Conservation (phyloP, 2,888 invertebrate genomes). For the Phania funesta region DNA sequence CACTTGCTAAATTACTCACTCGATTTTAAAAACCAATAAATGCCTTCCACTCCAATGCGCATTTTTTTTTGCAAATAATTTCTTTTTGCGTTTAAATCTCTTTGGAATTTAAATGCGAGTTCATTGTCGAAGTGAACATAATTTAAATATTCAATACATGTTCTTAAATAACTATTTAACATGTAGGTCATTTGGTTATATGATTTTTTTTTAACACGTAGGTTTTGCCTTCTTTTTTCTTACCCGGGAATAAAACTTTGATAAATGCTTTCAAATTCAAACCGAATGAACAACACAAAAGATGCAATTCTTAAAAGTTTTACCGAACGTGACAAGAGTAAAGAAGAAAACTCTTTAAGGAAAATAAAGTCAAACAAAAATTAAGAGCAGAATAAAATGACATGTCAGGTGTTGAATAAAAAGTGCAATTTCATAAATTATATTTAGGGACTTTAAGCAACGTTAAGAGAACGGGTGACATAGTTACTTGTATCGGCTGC, state of each 20-base stretch:
- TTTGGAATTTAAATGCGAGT: too few relatives aligned
- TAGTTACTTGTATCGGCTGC: slow-evolving; percentile 25
- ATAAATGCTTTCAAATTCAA: slow-evolving; percentile 53
- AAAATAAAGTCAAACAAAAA: slow-evolving; percentile 35
- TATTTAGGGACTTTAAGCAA: slow-evolving; percentile 24
- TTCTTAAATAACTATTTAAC: background rate
- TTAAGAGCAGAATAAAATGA: slow-evolving; percentile 24
- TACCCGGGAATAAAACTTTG: slow-evolving; percentile 35
- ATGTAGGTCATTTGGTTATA: slow-evolving; percentile 55
- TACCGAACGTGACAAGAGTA: slow-evolving; percentile 55
- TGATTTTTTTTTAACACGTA: slow-evolving; percentile 42
- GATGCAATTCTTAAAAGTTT: slow-evolving; percentile 60
- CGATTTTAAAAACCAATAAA: too few relatives aligned
- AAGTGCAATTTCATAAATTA: slow-evolving; percentile 42
- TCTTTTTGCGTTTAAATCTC: too few relatives aligned
- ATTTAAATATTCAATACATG: slow-evolving; percentile 8
- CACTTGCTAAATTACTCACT: too few relatives aligned
- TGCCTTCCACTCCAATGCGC: too few relatives aligned
- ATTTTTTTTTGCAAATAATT: too few relatives aligned
- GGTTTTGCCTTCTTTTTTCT: background rate
- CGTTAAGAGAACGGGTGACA: slow-evolving; percentile 37
- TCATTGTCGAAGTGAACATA: background rate
- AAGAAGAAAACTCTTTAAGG: slow-evolving; percentile 22
- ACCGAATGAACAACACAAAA: slow-evolving; percentile 39
- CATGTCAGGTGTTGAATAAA: slow-evolving; percentile 61